Evolutionary conservation across 2,113 vertebrate genomes (phyloP).

Genomic region (Carettochelys insculpta): DNA sequence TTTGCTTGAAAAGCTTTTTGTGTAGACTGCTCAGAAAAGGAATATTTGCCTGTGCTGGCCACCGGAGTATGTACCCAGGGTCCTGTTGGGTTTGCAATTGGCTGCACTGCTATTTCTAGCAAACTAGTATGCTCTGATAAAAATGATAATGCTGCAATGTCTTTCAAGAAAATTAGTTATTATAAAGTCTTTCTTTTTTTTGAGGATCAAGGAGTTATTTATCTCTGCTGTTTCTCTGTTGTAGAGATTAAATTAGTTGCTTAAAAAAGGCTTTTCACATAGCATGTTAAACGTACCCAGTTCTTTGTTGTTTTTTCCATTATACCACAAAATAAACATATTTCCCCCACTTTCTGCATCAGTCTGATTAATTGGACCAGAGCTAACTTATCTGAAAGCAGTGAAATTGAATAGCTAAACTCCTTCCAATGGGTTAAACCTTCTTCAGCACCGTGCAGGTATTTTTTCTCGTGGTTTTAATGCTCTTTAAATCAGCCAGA

Average conservation of each 20-base stretch:
- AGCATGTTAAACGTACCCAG: neutral
- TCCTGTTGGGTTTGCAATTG: too few species aligned
- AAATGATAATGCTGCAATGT: neutral
- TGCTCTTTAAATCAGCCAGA: conserved; percentile 48
- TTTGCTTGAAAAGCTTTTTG: conserved; percentile 42
- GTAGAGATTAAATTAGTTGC: conserved; percentile 51
- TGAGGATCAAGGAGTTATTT: conserved; percentile 59
- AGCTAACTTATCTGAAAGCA: conserved; percentile 42
- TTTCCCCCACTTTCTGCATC: neutral
- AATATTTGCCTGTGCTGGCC: too few species aligned
- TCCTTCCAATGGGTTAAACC: conserved; percentile 19
- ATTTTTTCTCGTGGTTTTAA: conserved; percentile 56
- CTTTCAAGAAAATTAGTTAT: conserved; percentile 55
- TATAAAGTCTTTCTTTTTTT: conserved; percentile 38
- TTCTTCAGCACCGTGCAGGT: conserved; percentile 28
- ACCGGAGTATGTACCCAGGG: too few species aligned
- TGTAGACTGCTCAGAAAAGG: conserved; percentile 32
- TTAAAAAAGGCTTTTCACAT: conserved; percentile 52
- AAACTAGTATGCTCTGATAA: conserved; percentile 37
- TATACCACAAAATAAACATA: conserved; percentile 30
- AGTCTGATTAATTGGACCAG: conserved; percentile 5
- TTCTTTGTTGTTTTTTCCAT: conserved; percentile 46
- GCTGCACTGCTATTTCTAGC: too few species aligned
- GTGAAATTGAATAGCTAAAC: conserved; percentile 44
- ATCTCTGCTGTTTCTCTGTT: conserved; percentile 58